Evolutionary conservation across 2,797 vertebrate genomes (phyloP).

Genomic region (Kryptolebias ocellatus): DNA sequence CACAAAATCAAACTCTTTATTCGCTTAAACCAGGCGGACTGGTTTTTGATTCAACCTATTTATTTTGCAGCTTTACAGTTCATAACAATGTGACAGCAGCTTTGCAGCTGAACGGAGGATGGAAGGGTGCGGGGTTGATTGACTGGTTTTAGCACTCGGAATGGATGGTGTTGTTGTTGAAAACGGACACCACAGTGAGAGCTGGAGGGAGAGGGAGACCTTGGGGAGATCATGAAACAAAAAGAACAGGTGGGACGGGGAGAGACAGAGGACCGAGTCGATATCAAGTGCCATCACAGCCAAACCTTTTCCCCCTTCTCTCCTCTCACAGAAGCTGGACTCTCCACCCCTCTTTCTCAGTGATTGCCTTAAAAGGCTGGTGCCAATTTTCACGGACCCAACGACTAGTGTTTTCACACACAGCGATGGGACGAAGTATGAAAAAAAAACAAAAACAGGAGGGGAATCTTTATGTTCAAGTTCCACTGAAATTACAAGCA

Average conservation of each 20-base stretch:
- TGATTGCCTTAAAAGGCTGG: constrained; percentile 71
- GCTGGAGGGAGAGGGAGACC: constrained; percentile 65
- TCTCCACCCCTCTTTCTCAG: constrained; percentile 48
- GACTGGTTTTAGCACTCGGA: constrained; percentile 63
- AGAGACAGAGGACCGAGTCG: constrained; percentile 51
- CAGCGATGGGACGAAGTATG: no score
- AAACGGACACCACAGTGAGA: constrained; percentile 69
- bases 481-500: no score
- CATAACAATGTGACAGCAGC: constrained; percentile 37
- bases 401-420: constrained; percentile 1
- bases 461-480: no score
- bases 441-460: no score
- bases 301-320: constrained; percentile 37
- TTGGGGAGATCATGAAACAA: constrained; percentile 69
- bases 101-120: constrained; percentile 24
- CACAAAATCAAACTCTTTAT: constrained; percentile 7
- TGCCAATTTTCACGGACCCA: constrained; percentile 62
- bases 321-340: constrained; percentile 40
- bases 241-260: constrained; percentile 68
- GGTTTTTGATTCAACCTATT: not conserved
- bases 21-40: not conserved
- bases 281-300: constrained; percentile 79
- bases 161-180: constrained; percentile 70
- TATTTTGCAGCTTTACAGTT: not conserved
- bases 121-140: constrained; percentile 39